Evolutionary conservation across 1,140 invertebrate species (phyloP).

Genomic region (Lepidostoma basale): DNA sequence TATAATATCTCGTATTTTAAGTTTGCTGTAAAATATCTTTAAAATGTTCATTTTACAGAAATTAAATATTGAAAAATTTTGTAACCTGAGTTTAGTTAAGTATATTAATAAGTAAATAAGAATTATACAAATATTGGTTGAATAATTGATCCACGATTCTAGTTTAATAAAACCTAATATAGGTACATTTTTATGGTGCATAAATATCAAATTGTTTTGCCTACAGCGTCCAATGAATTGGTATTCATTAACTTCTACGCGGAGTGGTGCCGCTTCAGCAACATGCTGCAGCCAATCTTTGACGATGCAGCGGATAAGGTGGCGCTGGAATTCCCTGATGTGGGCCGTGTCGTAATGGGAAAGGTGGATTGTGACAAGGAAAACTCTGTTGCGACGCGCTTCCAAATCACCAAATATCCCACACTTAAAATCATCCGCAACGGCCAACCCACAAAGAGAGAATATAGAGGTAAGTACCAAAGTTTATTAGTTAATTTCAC

Average conservation of each 20-base stretch:
- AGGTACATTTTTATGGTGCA: conserved; percentile 31
- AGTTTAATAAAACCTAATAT: conserved; percentile 37
- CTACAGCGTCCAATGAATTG: conserved; percentile 88
- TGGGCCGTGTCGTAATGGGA: conserved; percentile 88
- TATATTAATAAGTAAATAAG: no score
- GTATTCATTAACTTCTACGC: conserved; percentile 99
- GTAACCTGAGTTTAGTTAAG: no score
- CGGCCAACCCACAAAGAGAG: conserved; percentile 91
- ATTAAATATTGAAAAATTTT: no score
- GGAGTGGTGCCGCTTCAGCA: conserved; percentile 96
- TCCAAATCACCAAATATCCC: conserved; percentile 98
- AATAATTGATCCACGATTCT: conserved; percentile 37
- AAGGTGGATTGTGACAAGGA: conserved; percentile 97
- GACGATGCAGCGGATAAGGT: conserved; percentile 94
- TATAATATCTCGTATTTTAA: no score
- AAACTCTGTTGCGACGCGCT: conserved; percentile 81
- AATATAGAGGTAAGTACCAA: conserved; percentile 85
- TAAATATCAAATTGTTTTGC: no score
- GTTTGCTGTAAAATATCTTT: no score
- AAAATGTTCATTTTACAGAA: no score
- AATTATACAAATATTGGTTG: no score
- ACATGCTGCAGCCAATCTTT: conserved; percentile 94
- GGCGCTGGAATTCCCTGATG: conserved; percentile 76
- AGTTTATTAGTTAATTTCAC: no score
- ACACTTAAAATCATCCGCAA: conserved; percentile 96